Evolutionary conservation across 2,888 invertebrate species (phyloP), one percentile per base, ranked within the genome.

Genomic region (Therioaphis trifolii): DNA sequence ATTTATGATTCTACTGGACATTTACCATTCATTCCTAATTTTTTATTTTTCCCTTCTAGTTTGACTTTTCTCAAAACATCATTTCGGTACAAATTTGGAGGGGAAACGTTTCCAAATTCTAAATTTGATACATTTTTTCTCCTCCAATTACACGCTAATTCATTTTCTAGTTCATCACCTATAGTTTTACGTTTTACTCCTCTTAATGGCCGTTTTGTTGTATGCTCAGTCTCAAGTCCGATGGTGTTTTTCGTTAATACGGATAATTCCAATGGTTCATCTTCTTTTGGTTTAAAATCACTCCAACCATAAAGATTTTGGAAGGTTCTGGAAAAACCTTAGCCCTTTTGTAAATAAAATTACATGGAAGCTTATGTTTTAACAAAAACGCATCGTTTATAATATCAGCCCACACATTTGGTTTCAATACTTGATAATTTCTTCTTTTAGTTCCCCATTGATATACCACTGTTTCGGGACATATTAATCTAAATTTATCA

Each of bases 361-460:
- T n/a, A n/a, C n/a, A n/a, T n/a, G n/a, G n/a, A n/a, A n/a, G 29
- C 15, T 61, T 61, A 61, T 61, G 61, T 5, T 7, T 4, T 15
- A 27, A 9, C 15, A 61, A 61, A 61, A 61, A 61, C 29, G 0
- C 29, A 61, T 61, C 61, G 29, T 61, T 61, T 61, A 61, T 61
- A 27, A 61, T 29, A 61, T 29, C 61, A 9, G 61, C n/a, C 61
- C 61, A 61, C 2, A 61, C 15, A 21, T 61, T 9, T 27, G 61
- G 61, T 61, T 14, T 61, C 4, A 61, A 61, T 55, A 55, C n/a
- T 55, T 55, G 7, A 61, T 27, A 61, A 61, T 61, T 61, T 15
- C 61, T 61, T 61, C 27, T 27, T 61, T 61, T 29, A 61, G 1
- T 27, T 14, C 15, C 14, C n/a, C 15, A 27, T 61, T 61, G 27